Conservation (phyloP, 1,140 invertebrate species). For the fruit fly (Drosophila melanogaster) region DNA sequence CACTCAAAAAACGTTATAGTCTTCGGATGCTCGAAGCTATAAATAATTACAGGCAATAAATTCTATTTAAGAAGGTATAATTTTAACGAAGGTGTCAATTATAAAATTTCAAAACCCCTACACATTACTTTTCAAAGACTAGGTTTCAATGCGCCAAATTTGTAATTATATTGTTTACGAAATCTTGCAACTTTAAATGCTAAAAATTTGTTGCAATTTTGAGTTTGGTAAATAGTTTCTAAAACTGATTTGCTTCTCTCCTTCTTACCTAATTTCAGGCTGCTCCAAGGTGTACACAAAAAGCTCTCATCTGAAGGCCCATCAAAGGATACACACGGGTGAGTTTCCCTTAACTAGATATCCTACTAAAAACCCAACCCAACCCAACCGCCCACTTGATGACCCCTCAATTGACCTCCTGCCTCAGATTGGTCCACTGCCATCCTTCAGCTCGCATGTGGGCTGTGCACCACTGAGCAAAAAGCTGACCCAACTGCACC, state of each 20-base stretch:
- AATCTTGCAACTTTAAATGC: neutral
- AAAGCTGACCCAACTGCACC: slow-evolving; percentile 15
- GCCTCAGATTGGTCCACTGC: slow-evolving; percentile 30
- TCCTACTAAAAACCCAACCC: slow-evolving; percentile 14
- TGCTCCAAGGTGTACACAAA: slow-evolving; percentile 99
- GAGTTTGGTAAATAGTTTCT: too few species aligned
- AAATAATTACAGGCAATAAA: slow-evolving; percentile 6
- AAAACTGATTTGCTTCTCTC: neutral
- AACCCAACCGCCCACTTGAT: slow-evolving; percentile 25
- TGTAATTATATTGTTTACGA: neutral
- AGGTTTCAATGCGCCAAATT: neutral
- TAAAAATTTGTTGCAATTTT: too few species aligned
- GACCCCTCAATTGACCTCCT: slow-evolving; percentile 25
- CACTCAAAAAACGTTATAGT: neutral
- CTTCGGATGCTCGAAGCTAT: neutral
- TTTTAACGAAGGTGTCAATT: neutral
- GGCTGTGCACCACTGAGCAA: slow-evolving; percentile 17
- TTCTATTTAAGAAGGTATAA: neutral
- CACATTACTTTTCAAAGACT: too few species aligned
- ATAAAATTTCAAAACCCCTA: neutral
- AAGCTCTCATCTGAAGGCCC: slow-evolving; percentile 99
- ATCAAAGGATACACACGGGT: slow-evolving; percentile 99
- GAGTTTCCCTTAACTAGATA: slow-evolving; percentile 81
- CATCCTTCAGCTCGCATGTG: slow-evolving; percentile 47
- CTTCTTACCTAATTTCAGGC: slow-evolving; percentile 87